Evolutionary conservation across 2,888 invertebrate genomes (phyloP).

Genomic region (Hyles lineata): DNA sequence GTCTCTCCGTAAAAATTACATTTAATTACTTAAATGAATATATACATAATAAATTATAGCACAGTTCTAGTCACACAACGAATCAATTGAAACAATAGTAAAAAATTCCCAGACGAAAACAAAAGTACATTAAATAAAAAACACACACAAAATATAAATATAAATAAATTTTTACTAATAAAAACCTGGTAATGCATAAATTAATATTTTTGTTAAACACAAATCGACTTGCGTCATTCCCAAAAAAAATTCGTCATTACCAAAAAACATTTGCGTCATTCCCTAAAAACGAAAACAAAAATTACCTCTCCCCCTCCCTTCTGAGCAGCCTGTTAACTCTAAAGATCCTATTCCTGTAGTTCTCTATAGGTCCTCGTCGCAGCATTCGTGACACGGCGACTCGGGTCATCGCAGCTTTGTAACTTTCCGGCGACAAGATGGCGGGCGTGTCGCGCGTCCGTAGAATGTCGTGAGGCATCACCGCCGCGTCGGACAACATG

Average conservation of each 20-base stretch:
- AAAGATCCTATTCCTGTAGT: slow-evolving; percentile 73
- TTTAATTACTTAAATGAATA: slow-evolving; percentile 4
- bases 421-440: slow-evolving; percentile 74
- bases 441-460: slow-evolving; percentile 76
- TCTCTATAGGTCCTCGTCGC: slow-evolving; percentile 69
- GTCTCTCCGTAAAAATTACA: not conserved
- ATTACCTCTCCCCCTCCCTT: slow-evolving; percentile 77
- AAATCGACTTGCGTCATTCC: not conserved
- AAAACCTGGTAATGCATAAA: not conserved
- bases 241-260: not conserved
- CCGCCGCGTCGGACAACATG: slow-evolving; percentile 73
- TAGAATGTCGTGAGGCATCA: slow-evolving; percentile 64
- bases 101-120: not conserved
- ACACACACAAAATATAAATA: not conserved
- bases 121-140: not conserved
- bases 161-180: not conserved
- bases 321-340: slow-evolving; percentile 73
- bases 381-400: slow-evolving; percentile 69
- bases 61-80: not conserved
- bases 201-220: too few species aligned
- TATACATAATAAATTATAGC: not conserved
- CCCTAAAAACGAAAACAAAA: slow-evolving; percentile 39
- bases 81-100: not conserved
- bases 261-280: not conserved
- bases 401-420: slow-evolving; percentile 74